Evolutionary conservation across 2,797 vertebrate genomes (phyloP).

Genomic region (Bradypodion pumilum): DNA sequence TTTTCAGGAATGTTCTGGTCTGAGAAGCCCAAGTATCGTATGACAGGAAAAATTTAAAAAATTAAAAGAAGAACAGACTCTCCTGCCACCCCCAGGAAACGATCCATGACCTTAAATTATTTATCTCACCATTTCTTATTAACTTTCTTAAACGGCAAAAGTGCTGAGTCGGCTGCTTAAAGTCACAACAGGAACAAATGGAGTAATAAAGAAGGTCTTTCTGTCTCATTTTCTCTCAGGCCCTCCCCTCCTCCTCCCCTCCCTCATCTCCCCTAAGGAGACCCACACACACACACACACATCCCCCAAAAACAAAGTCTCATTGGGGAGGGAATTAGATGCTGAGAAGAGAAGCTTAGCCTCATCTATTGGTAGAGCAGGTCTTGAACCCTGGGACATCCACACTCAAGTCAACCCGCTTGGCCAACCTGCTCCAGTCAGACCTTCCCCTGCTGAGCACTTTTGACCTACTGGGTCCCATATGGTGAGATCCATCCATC

Average conservation of each 20-base stretch:
- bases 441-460: not conserved
- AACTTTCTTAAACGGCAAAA: conserved; percentile 24
- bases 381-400: not conserved
- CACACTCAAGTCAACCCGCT: not conserved
- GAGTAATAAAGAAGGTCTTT: not conserved
- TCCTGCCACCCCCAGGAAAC: conserved; percentile 36
- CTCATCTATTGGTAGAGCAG: too few species aligned
- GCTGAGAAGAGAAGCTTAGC: too few species aligned
- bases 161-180: not conserved
- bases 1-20: conserved; percentile 1
- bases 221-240: not conserved
- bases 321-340: not conserved
- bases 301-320: not conserved
- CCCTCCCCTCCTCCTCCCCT: not conserved
- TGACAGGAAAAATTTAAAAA: not conserved
- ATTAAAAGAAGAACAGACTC: not conserved
- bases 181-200: not conserved
- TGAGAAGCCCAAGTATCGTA: not conserved
- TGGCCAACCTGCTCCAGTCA: not conserved
- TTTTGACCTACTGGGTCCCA: not conserved
- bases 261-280: not conserved
- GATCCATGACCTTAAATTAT: conserved; percentile 37
- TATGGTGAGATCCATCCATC: not conserved
- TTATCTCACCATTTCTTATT: conserved; percentile 11
- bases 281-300: too few species aligned